A percentile compares a stretch with the other conserved stretches of the same genome.
Evolutionary conservation across 2,113 vertebrate genomes (phyloP).

Genomic region (Chauna torquata): DNA sequence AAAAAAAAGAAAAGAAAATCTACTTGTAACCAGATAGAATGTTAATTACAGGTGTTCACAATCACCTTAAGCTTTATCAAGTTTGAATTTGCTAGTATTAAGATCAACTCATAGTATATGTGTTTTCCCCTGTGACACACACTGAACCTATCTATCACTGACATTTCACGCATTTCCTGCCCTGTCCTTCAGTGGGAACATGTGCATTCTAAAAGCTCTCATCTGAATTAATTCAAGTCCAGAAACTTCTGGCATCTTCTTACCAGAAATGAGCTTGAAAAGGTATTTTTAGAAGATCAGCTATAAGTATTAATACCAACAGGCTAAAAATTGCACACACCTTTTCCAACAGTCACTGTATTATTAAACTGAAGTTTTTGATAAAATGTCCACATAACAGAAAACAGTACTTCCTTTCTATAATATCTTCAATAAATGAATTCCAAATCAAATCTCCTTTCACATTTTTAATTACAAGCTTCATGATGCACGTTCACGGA

Average conservation of each 20-base stretch:
- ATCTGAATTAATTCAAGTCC: not conserved
- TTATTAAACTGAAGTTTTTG: not conserved
- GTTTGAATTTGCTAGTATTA: not conserved
- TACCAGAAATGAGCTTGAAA: not conserved
- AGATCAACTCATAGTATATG: not conserved
- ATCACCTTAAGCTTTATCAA: not conserved
- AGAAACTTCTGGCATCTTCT: not conserved
- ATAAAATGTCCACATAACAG: not conserved
- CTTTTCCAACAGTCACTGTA: not conserved
- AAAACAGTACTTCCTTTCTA: not conserved
- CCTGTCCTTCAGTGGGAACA: not conserved
- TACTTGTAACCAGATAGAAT: not conserved
- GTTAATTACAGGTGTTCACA: not conserved
- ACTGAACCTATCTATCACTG: not conserved
- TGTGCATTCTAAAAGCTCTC: not conserved
- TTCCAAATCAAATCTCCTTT: not conserved
- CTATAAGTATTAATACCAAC: not conserved
- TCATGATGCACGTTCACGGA: not conserved
- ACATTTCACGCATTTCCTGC: constrained; percentile 24
- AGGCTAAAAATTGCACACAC: not conserved
- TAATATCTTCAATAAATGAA: not conserved
- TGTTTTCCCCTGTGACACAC: not conserved
- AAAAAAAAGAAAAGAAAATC: not conserved
- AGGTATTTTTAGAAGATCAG: not conserved
- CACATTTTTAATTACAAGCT: not conserved